Conservation (phyloP, 1,140 invertebrate species). For the Pectinophora gossypiella region DNA sequence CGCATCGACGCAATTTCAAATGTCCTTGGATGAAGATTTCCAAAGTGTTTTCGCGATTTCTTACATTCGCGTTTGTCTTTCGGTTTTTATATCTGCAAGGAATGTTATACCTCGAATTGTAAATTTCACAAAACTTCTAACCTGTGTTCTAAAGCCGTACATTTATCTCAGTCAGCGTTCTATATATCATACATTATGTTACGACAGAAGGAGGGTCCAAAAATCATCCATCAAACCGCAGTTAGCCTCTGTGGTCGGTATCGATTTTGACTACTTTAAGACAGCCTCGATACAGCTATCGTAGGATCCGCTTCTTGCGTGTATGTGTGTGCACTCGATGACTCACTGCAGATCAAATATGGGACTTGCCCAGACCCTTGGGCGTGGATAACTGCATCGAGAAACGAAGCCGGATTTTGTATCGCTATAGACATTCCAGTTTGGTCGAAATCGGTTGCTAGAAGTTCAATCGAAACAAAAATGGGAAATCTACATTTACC, state of each 20-base stretch:
- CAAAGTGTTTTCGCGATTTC: no score
- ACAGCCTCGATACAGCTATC: constrained; percentile 13
- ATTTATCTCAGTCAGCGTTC: not conserved
- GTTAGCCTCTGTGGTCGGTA: constrained; percentile 2
- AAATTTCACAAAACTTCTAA: no score
- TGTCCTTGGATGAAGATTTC: no score
- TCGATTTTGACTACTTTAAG: constrained; percentile 18
- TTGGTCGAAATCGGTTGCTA: no score
- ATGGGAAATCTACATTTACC: no score
- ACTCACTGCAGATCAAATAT: constrained; percentile 36
- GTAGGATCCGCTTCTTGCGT: constrained; percentile 5
- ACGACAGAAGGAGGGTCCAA: constrained; percentile 8
- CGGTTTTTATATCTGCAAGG: no score
- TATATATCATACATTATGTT: not conserved
- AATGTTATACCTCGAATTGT: no score
- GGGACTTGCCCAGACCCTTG: constrained; percentile 36
- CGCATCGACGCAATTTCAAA: no score
- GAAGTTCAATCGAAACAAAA: no score
- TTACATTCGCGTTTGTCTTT: no score
- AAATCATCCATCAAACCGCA: constrained; percentile 19
- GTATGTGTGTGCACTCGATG: constrained; percentile 13
- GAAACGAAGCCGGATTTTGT: constrained; percentile 32
- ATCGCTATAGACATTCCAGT: no score
- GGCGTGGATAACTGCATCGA: constrained; percentile 14
- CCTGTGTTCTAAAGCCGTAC: not conserved